Base-by-base conservation (phyloP, 2,113 vertebrate genomes). In the Fregetta grallaria region DNA sequence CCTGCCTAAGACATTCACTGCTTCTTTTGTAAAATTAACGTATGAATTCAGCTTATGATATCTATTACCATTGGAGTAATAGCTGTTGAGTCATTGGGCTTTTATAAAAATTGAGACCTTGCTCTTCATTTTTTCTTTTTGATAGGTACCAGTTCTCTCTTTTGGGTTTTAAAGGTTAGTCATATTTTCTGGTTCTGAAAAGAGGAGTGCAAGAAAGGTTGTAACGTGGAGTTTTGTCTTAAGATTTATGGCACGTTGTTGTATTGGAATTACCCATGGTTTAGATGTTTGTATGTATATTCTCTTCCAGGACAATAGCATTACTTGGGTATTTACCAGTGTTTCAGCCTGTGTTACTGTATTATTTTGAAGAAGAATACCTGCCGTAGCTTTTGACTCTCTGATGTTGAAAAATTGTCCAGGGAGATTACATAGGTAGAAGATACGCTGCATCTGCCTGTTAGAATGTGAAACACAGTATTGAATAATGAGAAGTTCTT, bases 381-480 rank as follows among this genome's bases (percentile, higher is more conserved):
- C 11, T 70, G 15, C 13, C 27, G 70, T 76, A 23, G 3, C 32
- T 84, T 84, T 91, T 84, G 42, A 36, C 8, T 40, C 1, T 49
- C 36, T 63, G 17, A 13, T 86, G 13, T 15, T 90, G 70, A n/a
- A 63, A 52, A 50, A 45, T 8, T 14, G 3, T 62, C 4, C 11
- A n/a, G 27, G 27, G 42, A 50, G 23, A 8, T 86, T 72, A 29
- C 2, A 7, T 1, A 40, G 5, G 6, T 58, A 52, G 75, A 86
- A 83, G 55, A 59, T 66, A 1, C 0, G 1, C 19, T 40, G 23
- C 34, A 29, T 30, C 13, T 73, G 7, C 12, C 2, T 49, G 27
- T 75, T 74, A 26, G 26, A 67, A 62, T 62, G 50, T 50, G 32
- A 80, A 50, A 68, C 20, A 13, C 7, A 5, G 18, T 26, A 30